Percentiles rank a stretch among this genome's conserved stretches.
Evolutionary conservation across 1,140 invertebrate genomes (phyloP).

Genomic region (Tetragnatha versicolor): DNA sequence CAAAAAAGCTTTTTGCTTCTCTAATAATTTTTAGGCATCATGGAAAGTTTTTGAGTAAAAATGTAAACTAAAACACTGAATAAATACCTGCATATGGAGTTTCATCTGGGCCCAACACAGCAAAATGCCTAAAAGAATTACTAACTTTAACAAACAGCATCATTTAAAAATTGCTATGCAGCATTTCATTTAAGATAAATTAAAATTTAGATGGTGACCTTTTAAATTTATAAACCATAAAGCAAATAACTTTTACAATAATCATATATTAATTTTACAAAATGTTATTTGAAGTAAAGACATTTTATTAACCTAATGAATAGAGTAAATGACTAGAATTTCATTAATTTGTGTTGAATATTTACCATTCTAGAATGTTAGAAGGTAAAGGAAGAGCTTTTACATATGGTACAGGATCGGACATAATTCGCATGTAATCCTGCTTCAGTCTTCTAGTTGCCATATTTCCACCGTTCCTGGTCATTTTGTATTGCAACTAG

Average conservation of each 20-base stretch:
- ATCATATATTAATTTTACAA: too few species aligned
- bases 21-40: not conserved
- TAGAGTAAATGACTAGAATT: too few species aligned
- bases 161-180: too few species aligned
- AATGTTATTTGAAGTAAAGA: too few species aligned
- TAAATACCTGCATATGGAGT: conserved; percentile 82
- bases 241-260: too few species aligned
- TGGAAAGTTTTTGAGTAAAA: not conserved
- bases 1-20: not conserved
- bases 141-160: too few species aligned
- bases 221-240: too few species aligned
- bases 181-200: too few species aligned
- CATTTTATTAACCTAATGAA: too few species aligned
- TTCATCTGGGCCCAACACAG: conserved; percentile 87
- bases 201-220: too few species aligned
- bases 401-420: conserved; percentile 95
- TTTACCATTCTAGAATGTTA: conserved; percentile 95
- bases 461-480: conserved; percentile 63
- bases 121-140: conserved; percentile 77
- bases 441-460: conserved; percentile 90
- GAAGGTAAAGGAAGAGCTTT: conserved; percentile 90
- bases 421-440: conserved; percentile 92
- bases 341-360: not conserved
- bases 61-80: not conserved
- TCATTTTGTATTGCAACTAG: conserved; percentile 37